phyloP scores from a whole-genome alignment of 2,113 vertebrate genomes.

The Hyperoodon ampullatus region DNA sequence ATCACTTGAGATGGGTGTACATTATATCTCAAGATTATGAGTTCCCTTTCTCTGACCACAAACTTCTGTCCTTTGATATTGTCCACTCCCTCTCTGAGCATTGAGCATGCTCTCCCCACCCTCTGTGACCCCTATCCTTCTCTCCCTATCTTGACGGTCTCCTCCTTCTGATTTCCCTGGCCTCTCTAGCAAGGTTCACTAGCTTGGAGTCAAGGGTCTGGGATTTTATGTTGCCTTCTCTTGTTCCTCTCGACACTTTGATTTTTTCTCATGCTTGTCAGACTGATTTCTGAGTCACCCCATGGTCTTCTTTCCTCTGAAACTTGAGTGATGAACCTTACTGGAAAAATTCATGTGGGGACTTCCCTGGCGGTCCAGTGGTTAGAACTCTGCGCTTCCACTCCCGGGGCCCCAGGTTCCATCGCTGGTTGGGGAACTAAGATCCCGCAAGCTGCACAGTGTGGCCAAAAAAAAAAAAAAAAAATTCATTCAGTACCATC shows the following conservation, averaged over 20 bases:
- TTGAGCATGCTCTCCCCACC: neutral
- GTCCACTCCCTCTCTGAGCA: neutral
- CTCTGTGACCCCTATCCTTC: neutral
- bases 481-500: neutral
- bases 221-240: neutral
- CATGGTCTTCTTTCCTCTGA: neutral
- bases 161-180: neutral
- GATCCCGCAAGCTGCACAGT: neutral
- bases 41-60: neutral
- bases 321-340: neutral
- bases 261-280: neutral
- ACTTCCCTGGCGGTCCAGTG: neutral
- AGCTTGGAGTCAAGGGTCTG: neutral
- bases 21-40: neutral
- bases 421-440: neutral
- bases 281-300: neutral
- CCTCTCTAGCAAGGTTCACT: neutral
- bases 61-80: neutral
- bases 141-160: neutral
- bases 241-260: neutral
- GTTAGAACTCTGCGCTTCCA: neutral
- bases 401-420: neutral
- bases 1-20: neutral
- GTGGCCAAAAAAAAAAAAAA: neutral
- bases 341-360: neutral